phyloP scores from a whole-genome alignment of 1,140 invertebrate species.

The Drosophila takahashii region DNA sequence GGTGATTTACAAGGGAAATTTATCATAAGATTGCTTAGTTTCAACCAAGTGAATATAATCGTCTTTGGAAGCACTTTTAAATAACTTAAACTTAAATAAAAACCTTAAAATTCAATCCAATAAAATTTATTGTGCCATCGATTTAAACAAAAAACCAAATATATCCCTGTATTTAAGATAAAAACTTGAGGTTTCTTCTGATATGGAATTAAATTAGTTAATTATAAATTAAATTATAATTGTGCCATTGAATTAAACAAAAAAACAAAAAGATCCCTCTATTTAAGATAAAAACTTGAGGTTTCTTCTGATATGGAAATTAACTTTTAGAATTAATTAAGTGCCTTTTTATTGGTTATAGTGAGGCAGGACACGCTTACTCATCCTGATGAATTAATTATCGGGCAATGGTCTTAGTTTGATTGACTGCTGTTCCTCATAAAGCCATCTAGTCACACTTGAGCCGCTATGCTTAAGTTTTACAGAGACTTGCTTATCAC shows the following conservation, averaged over 20 bases:
- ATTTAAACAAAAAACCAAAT: neutral
- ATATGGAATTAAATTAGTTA: too few species aligned
- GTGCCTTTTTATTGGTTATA: neutral
- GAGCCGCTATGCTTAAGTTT: slow-evolving; percentile 54
- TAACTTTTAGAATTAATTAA: neutral
- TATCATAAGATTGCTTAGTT: neutral
- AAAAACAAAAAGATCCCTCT: neutral
- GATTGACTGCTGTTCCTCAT: slow-evolving; percentile 55
- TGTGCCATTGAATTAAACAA: too few species aligned
- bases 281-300: neutral
- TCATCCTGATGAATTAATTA: slow-evolving; percentile 16
- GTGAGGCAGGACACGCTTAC: slow-evolving; percentile 9
- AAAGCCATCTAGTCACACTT: slow-evolving; percentile 58
- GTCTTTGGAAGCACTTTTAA: too few species aligned
- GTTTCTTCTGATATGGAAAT: neutral
- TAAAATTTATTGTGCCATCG: neutral
- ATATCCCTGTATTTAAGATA: neutral
- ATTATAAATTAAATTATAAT: too few species aligned
- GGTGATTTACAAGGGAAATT: slow-evolving; percentile 2
- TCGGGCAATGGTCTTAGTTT: slow-evolving; percentile 26
- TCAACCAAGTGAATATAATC: neutral
- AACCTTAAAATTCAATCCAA: too few species aligned
- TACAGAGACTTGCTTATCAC: slow-evolving; percentile 63
- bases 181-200: neutral
- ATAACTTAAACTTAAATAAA: too few species aligned